These are phyloP conservation scores for Poecilus cupreus DNA, from an alignment of 2,888 invertebrate genomes.

Conservation along the genomic window DNA sequence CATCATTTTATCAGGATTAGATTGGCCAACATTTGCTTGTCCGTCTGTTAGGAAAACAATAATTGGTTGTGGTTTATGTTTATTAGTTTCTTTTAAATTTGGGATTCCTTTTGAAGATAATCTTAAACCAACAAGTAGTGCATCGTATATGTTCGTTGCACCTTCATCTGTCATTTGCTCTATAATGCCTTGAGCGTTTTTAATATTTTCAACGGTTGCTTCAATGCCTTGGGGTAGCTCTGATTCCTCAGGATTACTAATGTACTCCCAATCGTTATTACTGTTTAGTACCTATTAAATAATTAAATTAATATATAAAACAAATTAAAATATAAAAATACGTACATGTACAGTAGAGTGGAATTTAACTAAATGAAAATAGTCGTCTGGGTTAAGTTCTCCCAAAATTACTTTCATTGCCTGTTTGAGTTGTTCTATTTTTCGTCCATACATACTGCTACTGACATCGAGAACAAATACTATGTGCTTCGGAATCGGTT, in stretches of 20 bases:
- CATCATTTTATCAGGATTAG: slow-evolving; percentile 47
- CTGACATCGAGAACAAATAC: slow-evolving; percentile 74
- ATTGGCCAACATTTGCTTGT: slow-evolving; percentile 66
- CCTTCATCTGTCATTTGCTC: slow-evolving; percentile 73
- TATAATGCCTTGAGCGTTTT: slow-evolving; percentile 74
- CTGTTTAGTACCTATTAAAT: not conserved
- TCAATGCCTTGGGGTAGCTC: too few relatives aligned
- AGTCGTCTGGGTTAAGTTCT: slow-evolving; percentile 76
- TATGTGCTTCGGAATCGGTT: slow-evolving; percentile 71
- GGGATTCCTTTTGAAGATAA: slow-evolving; percentile 67
- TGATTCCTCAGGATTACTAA: too few relatives aligned
- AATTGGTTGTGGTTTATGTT: slow-evolving; percentile 73
- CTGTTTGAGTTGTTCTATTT: slow-evolving; percentile 72
- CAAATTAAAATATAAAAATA: not conserved
- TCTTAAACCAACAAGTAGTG: slow-evolving; percentile 72
- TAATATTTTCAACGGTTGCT: slow-evolving; percentile 74
- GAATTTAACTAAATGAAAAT: slow-evolving; percentile 79
- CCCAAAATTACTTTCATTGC: slow-evolving; percentile 78
- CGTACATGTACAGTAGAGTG: slow-evolving; percentile 29
- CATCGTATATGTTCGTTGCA: slow-evolving; percentile 78
- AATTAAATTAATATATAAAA: not conserved
- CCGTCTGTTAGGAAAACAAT: slow-evolving; percentile 66
- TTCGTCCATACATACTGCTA: slow-evolving; percentile 74
- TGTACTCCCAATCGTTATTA: not conserved
- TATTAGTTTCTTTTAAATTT: slow-evolving; percentile 61